Evolutionary conservation across 2,113 vertebrate genomes (phyloP), one percentile per base, ranked within the genome.

Genomic region (Sturnira hondurensis): DNA sequence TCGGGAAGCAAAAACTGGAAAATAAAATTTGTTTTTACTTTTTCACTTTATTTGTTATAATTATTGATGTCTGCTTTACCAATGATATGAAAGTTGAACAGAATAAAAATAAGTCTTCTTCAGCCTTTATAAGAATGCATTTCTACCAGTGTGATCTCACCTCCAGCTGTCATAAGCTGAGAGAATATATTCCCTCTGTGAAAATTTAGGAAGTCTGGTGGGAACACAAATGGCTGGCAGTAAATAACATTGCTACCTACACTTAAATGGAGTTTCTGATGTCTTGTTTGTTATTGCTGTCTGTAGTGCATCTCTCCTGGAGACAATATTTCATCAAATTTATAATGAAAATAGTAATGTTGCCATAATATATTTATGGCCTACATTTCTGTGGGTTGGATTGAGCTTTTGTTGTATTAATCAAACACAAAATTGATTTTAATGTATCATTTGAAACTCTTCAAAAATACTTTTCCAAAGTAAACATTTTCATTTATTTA

Each of bases 321-420:
- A 95, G 89, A 97, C 22, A 90, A 83, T 91, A 94, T 95, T 98
- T 98, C 97, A 98, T 96, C 85, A 80, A 43, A 87, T 43, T 95
- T 96, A 63, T 94, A 97, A 98, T 98, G 94, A 93, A 94, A 97
- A 98, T 97, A 95, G 93, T 97, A 97, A 97, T 95, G 70, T 90
- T 68, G 56, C 15, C 82, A 74, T 92, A 41, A 82, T 97, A 98
- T 98, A 96, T 98, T 97, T 98, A 96, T 93, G 47, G 28, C 15
- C 20, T 70, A 73, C 9, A 38, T 45, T 94, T 54, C 31, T 84
- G 2, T 96, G 65, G 9, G 73, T 87, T 81, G 85, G 95, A 82
- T 84, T 96, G 10, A 28, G 1, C 76, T 65, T n/a, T 93, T 95
- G 91, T 94, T 38, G 31, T 89, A 81, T 97, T 97, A 96, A 97